phyloP scores from a whole-genome alignment of 2,113 vertebrate genomes.

The Bombycilla garrulus region DNA sequence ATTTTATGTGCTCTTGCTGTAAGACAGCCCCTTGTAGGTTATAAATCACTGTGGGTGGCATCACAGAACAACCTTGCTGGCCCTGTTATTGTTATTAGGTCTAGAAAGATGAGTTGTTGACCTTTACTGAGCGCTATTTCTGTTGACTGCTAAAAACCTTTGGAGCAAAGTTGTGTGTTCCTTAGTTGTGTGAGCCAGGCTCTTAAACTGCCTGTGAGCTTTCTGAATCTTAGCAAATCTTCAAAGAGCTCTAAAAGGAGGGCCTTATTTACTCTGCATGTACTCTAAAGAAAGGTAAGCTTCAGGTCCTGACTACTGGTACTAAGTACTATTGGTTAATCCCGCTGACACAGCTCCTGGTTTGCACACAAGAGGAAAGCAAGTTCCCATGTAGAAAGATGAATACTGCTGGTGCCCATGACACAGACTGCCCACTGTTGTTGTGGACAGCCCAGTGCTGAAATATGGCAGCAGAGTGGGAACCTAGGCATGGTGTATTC shows the following conservation, averaged over 20 bases:
- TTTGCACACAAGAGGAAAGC: background rate
- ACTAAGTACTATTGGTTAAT: background rate
- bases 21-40: background rate
- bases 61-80: background rate
- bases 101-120: background rate
- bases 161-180: background rate
- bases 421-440: background rate
- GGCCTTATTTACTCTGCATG: background rate
- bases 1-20: background rate
- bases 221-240: background rate
- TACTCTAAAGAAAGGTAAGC: background rate
- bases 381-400: background rate
- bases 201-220: background rate
- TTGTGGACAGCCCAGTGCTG: background rate
- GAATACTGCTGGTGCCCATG: background rate
- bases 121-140: background rate
- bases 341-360: background rate
- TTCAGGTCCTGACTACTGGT: background rate
- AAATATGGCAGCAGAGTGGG: background rate
- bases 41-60: background rate
- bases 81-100: background rate
- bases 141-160: background rate
- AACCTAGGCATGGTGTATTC: background rate
- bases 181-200: background rate
- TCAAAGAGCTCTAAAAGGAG: background rate